Conservation (phyloP, 2,888 invertebrate species). For the Hermaeophaga mercurialis region DNA sequence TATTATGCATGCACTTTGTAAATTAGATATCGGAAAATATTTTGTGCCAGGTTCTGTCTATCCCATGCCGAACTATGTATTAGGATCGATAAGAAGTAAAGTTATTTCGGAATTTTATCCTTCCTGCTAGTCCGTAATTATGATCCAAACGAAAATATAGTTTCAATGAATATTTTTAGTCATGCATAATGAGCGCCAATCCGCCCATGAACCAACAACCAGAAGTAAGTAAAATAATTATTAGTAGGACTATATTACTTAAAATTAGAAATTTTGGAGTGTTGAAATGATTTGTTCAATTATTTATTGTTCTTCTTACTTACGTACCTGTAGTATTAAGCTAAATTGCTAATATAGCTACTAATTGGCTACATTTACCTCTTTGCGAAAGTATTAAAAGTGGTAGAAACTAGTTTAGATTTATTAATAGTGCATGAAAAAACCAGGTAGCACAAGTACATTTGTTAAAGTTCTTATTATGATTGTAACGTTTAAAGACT, state of each 20-base stretch:
- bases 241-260: too few relatives aligned
- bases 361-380: too few relatives aligned
- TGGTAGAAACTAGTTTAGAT: background rate
- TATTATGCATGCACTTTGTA: slow-evolving; percentile 6
- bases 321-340: too few relatives aligned
- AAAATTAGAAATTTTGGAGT: background rate
- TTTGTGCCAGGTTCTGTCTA: slow-evolving; percentile 25
- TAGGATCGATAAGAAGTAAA: slow-evolving; percentile 17
- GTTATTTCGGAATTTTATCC: slow-evolving; percentile 6
- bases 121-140: background rate
- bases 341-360: too few relatives aligned
- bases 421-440: too few relatives aligned
- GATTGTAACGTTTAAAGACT: too few relatives aligned
- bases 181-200: slow-evolving; percentile 9
- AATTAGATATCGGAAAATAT: slow-evolving; percentile 7
- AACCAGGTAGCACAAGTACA: too few relatives aligned
- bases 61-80: slow-evolving; percentile 15
- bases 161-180: background rate
- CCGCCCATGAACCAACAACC: slow-evolving; percentile 1
- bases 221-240: slow-evolving; percentile 5
- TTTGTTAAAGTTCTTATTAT: too few relatives aligned
- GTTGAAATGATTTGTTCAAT: too few relatives aligned
- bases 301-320: too few relatives aligned
- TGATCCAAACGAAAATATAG: background rate
- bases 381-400: background rate